Conservation (phyloP, 2,797 vertebrate species). For the Sebastes kiyomatsui region DNA sequence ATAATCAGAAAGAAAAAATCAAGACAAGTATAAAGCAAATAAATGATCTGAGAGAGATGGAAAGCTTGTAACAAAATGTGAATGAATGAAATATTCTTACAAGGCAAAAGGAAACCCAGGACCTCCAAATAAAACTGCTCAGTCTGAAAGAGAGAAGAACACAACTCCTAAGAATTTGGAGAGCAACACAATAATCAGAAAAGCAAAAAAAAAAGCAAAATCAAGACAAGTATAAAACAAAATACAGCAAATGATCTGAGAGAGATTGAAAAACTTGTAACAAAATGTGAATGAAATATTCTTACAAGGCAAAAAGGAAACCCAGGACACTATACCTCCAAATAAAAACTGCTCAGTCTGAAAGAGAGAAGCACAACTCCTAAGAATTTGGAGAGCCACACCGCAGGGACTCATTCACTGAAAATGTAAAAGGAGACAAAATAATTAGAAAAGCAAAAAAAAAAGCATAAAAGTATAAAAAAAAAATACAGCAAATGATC, state of each 20-base stretch:
- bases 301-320: constrained; percentile 72
- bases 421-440: too few relatives aligned
- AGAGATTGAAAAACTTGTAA: neutral
- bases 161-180: constrained; percentile 54
- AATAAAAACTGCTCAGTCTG: constrained; percentile 63
- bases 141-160: constrained; percentile 53
- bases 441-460: too few relatives aligned
- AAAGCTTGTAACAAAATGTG: constrained; percentile 20
- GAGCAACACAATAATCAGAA: neutral
- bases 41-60: constrained; percentile 1
- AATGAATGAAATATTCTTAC: constrained; percentile 66
- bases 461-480: too few relatives aligned
- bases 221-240: neutral
- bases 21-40: neutral
- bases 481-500: constrained; percentile 5
- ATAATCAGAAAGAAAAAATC: neutral
- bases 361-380: constrained; percentile 61
- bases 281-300: constrained; percentile 51
- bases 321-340: constrained; percentile 71
- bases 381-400: constrained; percentile 19
- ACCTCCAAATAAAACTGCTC: constrained; percentile 69
- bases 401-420: too few relatives aligned
- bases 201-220: neutral
- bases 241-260: constrained; percentile 4
- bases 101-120: constrained; percentile 71